These are phyloP conservation scores for Drosophila rellima DNA, from an alignment of 2,888 invertebrate species.

Conservation along the genomic window DNA sequence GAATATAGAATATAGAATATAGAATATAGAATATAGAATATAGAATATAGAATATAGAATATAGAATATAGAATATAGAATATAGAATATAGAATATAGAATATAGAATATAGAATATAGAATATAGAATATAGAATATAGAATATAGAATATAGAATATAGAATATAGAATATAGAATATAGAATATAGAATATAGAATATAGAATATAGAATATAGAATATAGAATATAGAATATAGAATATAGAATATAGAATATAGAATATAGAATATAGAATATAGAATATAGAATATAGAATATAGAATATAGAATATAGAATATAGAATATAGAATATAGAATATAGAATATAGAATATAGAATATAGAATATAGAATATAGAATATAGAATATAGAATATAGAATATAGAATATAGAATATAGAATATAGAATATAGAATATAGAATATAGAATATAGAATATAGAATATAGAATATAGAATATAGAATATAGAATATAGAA, in stretches of 20 bases:
- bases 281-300: neutral
- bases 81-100: neutral
- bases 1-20: neutral
- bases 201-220: neutral
- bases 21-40: neutral
- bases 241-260: neutral
- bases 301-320: neutral
- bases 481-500: neutral
- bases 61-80: neutral
- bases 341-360: neutral
- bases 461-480: neutral
- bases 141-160: neutral
- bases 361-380: neutral
- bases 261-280: neutral
- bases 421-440: neutral
- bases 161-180: neutral
- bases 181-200: neutral
- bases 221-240: neutral
- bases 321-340: neutral
- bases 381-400: neutral
- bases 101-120: neutral
- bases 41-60: neutral
- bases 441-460: neutral
- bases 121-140: neutral
- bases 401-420: neutral